Conservation (phyloP, 1,140 invertebrate species). For the Hypsibius dujardini region DNA sequence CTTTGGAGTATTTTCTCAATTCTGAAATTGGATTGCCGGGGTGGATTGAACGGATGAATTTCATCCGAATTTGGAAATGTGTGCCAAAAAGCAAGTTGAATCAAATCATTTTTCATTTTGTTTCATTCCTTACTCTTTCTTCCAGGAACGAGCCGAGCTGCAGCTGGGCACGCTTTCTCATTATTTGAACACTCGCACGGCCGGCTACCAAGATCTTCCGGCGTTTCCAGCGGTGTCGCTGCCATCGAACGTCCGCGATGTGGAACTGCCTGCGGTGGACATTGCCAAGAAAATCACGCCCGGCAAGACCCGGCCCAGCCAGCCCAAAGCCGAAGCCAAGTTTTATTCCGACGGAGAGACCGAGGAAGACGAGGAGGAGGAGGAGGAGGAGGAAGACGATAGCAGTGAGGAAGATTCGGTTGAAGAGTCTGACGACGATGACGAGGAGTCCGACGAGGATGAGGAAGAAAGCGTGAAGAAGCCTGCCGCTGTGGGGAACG, state of each 20-base stretch:
- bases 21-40: no score
- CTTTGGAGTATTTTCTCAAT: no score
- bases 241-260: slow-evolving; percentile 56
- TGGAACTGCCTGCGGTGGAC: slow-evolving; percentile 38
- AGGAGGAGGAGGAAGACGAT: slow-evolving; percentile 21
- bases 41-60: no score
- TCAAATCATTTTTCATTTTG: no score
- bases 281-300: slow-evolving; percentile 20
- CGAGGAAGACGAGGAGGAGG: slow-evolving; percentile 22
- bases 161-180: slow-evolving; percentile 89
- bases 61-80: no score
- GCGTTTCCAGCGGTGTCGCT: slow-evolving; percentile 58
- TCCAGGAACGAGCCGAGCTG: slow-evolving; percentile 56
- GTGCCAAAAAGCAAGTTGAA: no score
- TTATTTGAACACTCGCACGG: slow-evolving; percentile 64
- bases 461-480: slow-evolving; percentile 21
- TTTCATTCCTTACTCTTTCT: no score
- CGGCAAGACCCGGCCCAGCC: slow-evolving; percentile 22
- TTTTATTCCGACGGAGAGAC: slow-evolving; percentile 20
- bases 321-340: background rate
- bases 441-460: slow-evolving; percentile 25
- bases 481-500: no score
- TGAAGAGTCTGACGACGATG: slow-evolving; percentile 22
- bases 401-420: slow-evolving; percentile 20
- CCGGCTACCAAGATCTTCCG: slow-evolving; percentile 72